phyloP scores from a whole-genome alignment of 2,888 invertebrate genomes.

The Diaprepes abbreviatus region DNA sequence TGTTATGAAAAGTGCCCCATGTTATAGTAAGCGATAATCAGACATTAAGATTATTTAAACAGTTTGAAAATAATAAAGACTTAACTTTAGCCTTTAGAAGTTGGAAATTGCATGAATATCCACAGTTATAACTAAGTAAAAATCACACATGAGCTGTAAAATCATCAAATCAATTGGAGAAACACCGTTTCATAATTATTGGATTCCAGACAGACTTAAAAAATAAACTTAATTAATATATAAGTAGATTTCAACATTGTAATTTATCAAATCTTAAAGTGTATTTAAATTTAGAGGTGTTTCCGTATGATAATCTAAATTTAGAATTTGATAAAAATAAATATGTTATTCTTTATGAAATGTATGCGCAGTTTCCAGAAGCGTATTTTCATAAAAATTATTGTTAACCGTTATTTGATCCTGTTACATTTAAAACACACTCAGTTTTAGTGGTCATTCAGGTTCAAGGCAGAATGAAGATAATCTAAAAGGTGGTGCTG shows the following conservation, averaged over 20 bases:
- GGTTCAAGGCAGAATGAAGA: background rate
- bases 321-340: conserved; percentile 55
- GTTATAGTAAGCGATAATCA: background rate
- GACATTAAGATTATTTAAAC: conserved; percentile 8
- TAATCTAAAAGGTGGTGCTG: background rate
- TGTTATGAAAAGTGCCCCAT: conserved; percentile 15
- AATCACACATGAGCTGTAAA: conserved; percentile 57
- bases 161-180: conserved; percentile 30
- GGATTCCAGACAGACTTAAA: conserved; percentile 63
- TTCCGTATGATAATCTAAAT: conserved; percentile 60
- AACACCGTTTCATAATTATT: conserved; percentile 61
- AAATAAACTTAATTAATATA: conserved; percentile 36
- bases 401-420: conserved; percentile 42
- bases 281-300: conserved; percentile 56
- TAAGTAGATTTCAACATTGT: conserved; percentile 54
- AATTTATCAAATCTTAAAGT: conserved; percentile 60
- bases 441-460: background rate
- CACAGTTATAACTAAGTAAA: conserved; percentile 56
- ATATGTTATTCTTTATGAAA: conserved; percentile 54
- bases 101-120: conserved; percentile 64
- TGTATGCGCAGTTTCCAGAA: conserved; percentile 55
- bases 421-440: background rate
- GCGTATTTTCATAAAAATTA: conserved; percentile 50
- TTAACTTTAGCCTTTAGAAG: conserved; percentile 56
- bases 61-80: conserved; percentile 3